Base-by-base conservation (phyloP, 1,140 invertebrate species). In the Penaeus vannamei region DNA sequence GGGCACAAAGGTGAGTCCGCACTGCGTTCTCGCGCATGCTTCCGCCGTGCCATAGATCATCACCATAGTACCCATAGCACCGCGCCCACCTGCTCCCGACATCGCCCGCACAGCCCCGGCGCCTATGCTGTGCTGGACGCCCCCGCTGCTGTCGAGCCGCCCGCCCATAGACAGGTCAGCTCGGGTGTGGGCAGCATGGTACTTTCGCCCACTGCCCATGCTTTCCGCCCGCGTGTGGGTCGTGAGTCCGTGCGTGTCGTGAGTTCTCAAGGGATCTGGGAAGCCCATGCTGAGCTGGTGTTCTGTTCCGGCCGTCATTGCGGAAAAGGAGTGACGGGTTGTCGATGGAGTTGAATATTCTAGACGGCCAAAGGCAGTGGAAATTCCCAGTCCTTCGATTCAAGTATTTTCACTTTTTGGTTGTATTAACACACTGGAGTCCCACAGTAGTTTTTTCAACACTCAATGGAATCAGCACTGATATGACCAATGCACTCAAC, bases 11-110 rank as follows among this genome's bases (percentile, higher is more conserved):
- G 60, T 85, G 32, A 89, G 76, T 32, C 87, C 87, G 53, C 87
- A 89, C 36, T 89, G 82, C 17, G 82, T 89, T 29, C 87, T 64
- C 17, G 87, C 72, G 29, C 87, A 89, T 19, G 53, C 76, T 42
- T 89, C 87, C 19, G 87, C 87, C 60, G 87, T 84, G 10, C 87
- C 87, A 53, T 89, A 89, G 19, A 89, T 83, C 87, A 89, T 84
- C 26, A 89, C 87, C 60, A 89, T 20, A 26, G 64, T 42, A 7
- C 87, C 87, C 60, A 77, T 42, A 29, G 87, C 87, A 19, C 69
- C 82, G 22, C 87, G 81, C 53, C 82, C 82, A 29, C 82, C 83
- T 22, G 84, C 8, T 26, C 87, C 62, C 3, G 80, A 72, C 53
- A 53, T 53, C 3, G 69, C 72, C 14, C 17, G 69, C 69, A 69